Evolutionary conservation across 2,113 vertebrate genomes (phyloP), one percentile per base, ranked within the genome.

Genomic region (Mustela lutreola): DNA sequence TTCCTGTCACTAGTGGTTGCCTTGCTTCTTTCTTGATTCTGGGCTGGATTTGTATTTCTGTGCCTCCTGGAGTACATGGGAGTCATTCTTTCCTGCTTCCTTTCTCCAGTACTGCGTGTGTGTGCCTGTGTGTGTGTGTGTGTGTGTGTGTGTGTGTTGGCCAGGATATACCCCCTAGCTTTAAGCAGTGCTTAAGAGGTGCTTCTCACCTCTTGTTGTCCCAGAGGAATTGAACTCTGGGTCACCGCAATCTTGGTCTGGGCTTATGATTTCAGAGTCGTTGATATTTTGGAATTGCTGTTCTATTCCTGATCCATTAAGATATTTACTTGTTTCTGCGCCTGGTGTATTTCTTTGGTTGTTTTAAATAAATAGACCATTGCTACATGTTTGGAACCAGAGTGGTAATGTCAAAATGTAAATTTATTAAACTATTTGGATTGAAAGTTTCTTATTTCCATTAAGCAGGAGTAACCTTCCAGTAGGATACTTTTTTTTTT

Each of bases 341-440:
- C 21, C 53, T 42, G 18, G 63, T 16, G 7, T 26, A 53, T n/a
- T 71, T 90, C 70, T 76, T 45, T 45, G 11, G 92, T 92, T 94
- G 70, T 92, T 97, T 96, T 96, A 78, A 93, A 56, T 96, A 78
- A 93, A 56, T 92, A 91, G 87, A 65, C 83, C 39, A 83, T 93
- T 80, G n/a, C 58, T 85, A 53, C 67, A 58, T 65, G 19, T 96
- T 89, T 92, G 56, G 22, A 83, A 14, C 39, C 62, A 86, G 31
- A n/a, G 28, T 82, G n/a, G 67, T 60, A 75, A 63, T 93, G 75
- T 95, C 71, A 97, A 88, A 70, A 45, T 58, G 39, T 92, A 71
- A 92, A 91, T 42, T 82, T 67, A 26, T 39, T 75, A 62, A 96
- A 70, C n/a, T 75, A 50, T 58, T 97, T 96, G 91, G 65, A 93